These are phyloP conservation scores for Gryllus bimaculatus DNA, from an alignment of 1,140 invertebrate species.

Conservation along the genomic window DNA sequence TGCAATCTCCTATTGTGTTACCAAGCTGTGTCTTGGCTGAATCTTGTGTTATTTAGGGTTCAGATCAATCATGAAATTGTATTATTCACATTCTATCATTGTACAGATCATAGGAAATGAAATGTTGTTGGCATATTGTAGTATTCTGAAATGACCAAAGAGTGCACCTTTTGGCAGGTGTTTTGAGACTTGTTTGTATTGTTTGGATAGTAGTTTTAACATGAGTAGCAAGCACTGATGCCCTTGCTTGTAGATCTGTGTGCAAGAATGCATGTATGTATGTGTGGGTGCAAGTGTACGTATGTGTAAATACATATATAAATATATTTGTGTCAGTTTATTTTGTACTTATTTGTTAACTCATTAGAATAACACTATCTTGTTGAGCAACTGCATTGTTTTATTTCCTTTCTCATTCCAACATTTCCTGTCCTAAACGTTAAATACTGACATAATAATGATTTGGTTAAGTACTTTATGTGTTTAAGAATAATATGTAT, in stretches of 20 bases:
- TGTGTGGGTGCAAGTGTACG: neutral
- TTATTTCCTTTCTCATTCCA: no score
- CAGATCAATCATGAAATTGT: neutral
- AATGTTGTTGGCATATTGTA: neutral
- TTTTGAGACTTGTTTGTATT: neutral
- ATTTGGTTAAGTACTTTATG: no score
- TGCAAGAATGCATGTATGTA: neutral
- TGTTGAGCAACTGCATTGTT: neutral
- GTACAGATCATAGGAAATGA: neutral
- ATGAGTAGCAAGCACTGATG: neutral
- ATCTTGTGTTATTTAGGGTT: no score
- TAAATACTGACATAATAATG: no score
- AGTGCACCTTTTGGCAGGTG: neutral
- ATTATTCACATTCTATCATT: neutral
- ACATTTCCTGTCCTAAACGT: no score
- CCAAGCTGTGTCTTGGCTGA: neutral
- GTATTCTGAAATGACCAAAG: neutral
- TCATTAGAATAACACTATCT: conserved; percentile 5
- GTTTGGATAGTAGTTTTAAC: neutral
- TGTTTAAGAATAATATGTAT: no score
- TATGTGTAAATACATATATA: neutral
- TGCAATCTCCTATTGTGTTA: neutral
- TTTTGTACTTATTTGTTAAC: conserved; percentile 6
- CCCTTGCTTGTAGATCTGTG: neutral
- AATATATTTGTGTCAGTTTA: conserved; percentile 1